phyloP scores from a whole-genome alignment of 1,140 invertebrate species.

The Musca vetustissima region DNA sequence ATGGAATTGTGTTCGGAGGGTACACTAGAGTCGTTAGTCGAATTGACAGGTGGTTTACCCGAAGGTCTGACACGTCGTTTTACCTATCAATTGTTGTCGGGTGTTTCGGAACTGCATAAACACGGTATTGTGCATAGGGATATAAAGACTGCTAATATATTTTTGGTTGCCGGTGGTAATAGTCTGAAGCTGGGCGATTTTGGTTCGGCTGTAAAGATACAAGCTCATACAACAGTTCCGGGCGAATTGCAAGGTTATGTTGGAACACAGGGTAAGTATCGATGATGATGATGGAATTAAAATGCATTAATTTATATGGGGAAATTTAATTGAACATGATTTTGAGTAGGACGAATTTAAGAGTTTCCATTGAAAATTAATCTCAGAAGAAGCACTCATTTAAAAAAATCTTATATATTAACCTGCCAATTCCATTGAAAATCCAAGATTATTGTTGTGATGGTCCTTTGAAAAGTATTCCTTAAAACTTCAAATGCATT shows the following conservation, averaged over 20 bases:
- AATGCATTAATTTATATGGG: no score
- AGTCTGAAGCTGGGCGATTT: conserved; percentile 88
- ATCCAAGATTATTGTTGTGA: no score
- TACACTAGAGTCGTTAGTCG: conserved; percentile 74
- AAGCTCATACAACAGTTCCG: conserved; percentile 80
- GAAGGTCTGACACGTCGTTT: conserved; percentile 79
- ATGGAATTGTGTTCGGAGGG: conserved; percentile 88
- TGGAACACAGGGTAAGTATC: conserved; percentile 68
- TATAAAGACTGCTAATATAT: conserved; percentile 90
- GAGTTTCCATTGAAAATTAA: no score
- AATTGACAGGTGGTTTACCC: conserved; percentile 66
- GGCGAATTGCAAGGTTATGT: conserved; percentile 85
- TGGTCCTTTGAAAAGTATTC: no score
- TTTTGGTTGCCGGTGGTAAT: conserved; percentile 80
- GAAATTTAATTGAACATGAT: no score
- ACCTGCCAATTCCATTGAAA: no score
- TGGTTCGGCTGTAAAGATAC: conserved; percentile 84
- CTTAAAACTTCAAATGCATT: no score
- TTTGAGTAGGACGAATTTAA: no score
- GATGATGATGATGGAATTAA: no score
- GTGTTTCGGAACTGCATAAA: conserved; percentile 73
- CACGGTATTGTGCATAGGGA: conserved; percentile 81
- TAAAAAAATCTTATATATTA: no score
- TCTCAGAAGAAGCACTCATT: no score
- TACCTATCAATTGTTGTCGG: conserved; percentile 76